Percentiles rank a stretch among this genome's conserved stretches.
Evolutionary conservation across 2,888 invertebrate genomes (phyloP).

Genomic region (Torymus auratus): DNA sequence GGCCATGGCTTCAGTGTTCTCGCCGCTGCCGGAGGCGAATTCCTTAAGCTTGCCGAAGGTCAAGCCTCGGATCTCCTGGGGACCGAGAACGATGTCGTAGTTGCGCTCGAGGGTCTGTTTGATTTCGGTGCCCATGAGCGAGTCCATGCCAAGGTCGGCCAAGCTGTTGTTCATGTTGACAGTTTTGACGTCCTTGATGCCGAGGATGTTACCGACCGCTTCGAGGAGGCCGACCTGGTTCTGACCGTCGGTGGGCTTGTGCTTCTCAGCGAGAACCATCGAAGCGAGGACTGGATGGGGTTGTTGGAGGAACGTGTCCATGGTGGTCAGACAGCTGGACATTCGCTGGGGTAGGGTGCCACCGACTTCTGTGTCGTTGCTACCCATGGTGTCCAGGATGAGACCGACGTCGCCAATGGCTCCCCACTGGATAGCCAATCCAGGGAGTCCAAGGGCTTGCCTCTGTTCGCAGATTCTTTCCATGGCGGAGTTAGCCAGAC

Average conservation of each 20-base stretch:
- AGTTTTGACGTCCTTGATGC: constrained; percentile 90
- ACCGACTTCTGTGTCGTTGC: constrained; percentile 93
- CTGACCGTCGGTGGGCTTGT: constrained; percentile 80
- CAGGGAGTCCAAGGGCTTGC: constrained; percentile 90
- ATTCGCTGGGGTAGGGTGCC: constrained; percentile 98
- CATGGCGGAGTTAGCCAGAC: constrained; percentile 98
- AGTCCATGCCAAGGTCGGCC: constrained; percentile 98
- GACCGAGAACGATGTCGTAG: constrained; percentile 92
- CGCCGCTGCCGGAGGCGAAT: constrained; percentile 72
- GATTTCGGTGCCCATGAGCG: constrained; percentile 99
- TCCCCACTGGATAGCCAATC: constrained; percentile 97
- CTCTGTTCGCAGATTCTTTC: constrained; percentile 94
- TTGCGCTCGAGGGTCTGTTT: constrained; percentile 96
- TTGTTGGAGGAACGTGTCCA: constrained; percentile 94
- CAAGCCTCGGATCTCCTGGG: constrained; percentile 92
- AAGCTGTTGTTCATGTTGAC: constrained; percentile 87
- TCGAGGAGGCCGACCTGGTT: constrained; percentile 84
- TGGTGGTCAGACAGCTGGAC: constrained; percentile 91
- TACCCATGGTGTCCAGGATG: constrained; percentile 91
- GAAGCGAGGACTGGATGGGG: constrained; percentile 89
- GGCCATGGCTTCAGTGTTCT: constrained; percentile 61
- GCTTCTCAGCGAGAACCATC: constrained; percentile 93
- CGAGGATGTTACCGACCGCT: constrained; percentile 92
- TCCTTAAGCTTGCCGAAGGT: constrained; percentile 87
- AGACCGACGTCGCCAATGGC: constrained; percentile 98